Conservation (phyloP, 1,140 invertebrate species). For the Apis dorsata region DNA sequence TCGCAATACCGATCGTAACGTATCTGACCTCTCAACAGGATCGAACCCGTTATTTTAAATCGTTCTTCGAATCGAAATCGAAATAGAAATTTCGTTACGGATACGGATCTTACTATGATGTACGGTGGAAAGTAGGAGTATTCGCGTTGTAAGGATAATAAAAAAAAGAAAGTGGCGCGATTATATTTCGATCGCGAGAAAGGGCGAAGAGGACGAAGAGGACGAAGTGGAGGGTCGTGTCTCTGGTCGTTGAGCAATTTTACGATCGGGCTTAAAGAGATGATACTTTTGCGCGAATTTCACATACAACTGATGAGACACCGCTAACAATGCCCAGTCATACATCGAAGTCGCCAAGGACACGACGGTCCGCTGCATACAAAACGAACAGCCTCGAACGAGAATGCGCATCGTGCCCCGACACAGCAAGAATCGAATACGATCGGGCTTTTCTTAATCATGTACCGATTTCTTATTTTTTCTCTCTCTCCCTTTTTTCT, state of each 20-base stretch:
- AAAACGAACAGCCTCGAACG: constrained; percentile 35
- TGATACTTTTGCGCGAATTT: constrained; percentile 65
- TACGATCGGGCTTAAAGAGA: constrained; percentile 64
- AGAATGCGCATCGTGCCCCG: constrained; percentile 16
- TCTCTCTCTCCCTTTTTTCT: background rate
- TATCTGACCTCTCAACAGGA: background rate
- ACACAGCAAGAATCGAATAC: constrained; percentile 28
- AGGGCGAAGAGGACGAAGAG: background rate
- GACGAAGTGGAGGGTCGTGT: constrained; percentile 5
- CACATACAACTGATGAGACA: constrained; percentile 51
- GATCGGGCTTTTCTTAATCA: constrained; percentile 54
- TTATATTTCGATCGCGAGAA: background rate
- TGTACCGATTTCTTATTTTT: constrained; percentile 24
- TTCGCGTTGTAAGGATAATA: too few species aligned
- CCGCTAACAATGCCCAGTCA: constrained; percentile 64
- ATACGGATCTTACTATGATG: too few species aligned
- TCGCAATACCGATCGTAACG: background rate
- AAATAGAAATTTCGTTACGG: too few species aligned
- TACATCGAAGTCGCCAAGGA: constrained; percentile 60
- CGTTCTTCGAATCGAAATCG: background rate
- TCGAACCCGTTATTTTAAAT: background rate
- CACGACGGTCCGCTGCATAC: constrained; percentile 58
- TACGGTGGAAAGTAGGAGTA: too few species aligned
- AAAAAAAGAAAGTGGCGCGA: too few species aligned
- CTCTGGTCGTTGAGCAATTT: constrained; percentile 47